phyloP scores from a whole-genome alignment of 2,113 vertebrate species.

The Patagioenas fasciata region DNA sequence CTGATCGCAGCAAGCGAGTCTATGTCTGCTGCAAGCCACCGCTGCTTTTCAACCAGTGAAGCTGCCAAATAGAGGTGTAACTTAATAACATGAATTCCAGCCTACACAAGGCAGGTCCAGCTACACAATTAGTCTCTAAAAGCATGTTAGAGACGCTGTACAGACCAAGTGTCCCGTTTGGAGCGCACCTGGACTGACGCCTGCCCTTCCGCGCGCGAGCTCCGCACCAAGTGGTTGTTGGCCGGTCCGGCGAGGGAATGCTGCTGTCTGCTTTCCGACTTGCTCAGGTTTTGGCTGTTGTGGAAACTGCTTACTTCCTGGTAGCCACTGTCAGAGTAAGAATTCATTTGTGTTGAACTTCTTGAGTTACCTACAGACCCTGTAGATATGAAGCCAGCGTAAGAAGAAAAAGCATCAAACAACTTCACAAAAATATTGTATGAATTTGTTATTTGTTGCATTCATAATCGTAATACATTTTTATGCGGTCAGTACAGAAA shows the following conservation, averaged over 20 bases:
- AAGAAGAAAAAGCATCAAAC: not conserved
- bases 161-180: not conserved
- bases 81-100: not conserved
- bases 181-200: constrained; percentile 85
- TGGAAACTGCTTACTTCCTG: constrained; percentile 93
- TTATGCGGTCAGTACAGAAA: not conserved
- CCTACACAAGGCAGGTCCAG: not conserved
- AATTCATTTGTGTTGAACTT: constrained; percentile 98
- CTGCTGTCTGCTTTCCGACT: constrained; percentile 85
- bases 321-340: constrained; percentile 97
- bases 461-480: not conserved
- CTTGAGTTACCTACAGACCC: constrained; percentile 92
- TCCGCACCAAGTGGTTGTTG: constrained; percentile 81
- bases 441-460: not conserved
- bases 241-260: constrained; percentile 80
- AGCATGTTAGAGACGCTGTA: not conserved
- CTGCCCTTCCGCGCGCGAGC: constrained; percentile 91
- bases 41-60: not conserved
- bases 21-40: not conserved
- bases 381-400: constrained; percentile 63
- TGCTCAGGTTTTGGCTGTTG: constrained; percentile 85
- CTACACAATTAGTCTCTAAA: not conserved
- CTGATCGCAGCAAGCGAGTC: not conserved
- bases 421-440: not conserved
- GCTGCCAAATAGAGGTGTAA: not conserved